These are phyloP conservation scores for Montipora efflorescens DNA, from an alignment of 64 coral and sea anemone species.

Conservation along the genomic window DNA sequence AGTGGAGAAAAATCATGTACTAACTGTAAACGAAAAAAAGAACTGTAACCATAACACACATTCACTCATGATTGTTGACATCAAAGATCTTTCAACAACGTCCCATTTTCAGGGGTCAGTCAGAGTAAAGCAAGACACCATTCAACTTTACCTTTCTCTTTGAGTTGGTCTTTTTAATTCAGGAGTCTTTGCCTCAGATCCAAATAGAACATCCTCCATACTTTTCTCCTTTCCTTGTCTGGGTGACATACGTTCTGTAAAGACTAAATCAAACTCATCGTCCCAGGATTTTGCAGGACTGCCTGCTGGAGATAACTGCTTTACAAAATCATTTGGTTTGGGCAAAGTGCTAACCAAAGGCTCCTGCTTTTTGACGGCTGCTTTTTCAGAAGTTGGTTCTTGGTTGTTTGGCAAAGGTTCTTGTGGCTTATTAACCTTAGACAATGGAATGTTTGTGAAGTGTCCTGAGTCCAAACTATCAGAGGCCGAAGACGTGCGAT, in stretches of 20 bases:
- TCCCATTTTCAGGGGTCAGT: too few relatives aligned
- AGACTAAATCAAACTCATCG: conserved; percentile 47
- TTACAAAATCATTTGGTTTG: not conserved
- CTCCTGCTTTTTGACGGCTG: not conserved
- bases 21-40: too few relatives aligned
- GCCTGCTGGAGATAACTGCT: not conserved
- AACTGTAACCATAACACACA: too few relatives aligned
- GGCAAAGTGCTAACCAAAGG: not conserved
- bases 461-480: conserved; percentile 45
- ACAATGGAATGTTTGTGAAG: conserved; percentile 29
- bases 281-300: conserved; percentile 38
- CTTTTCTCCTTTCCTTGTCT: conserved; percentile 32
- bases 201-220: conserved; percentile 48
- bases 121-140: too few relatives aligned
- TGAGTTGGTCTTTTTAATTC: conserved; percentile 15
- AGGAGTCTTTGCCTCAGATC: conserved; percentile 37
- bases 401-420: not conserved
- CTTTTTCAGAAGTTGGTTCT: not conserved
- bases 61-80: too few relatives aligned
- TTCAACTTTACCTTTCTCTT: not conserved
- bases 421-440: conserved; percentile 16
- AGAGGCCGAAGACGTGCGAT: conserved; percentile 20
- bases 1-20: too few relatives aligned
- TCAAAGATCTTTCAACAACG: too few relatives aligned
- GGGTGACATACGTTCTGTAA: conserved; percentile 39